phyloP scores from a whole-genome alignment of 2,888 invertebrate species.

The Uloborus plumipes region DNA sequence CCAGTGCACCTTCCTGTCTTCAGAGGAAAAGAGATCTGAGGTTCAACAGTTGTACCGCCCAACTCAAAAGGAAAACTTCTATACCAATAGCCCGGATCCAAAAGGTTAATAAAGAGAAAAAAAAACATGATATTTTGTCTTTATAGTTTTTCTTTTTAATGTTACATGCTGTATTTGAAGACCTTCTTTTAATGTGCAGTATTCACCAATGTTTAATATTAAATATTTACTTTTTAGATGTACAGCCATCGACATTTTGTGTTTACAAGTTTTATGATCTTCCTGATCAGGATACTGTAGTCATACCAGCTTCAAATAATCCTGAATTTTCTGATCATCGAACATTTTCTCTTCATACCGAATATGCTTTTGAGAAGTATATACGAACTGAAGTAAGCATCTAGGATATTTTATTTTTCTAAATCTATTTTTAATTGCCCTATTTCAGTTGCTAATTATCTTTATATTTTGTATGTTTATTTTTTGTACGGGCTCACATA shows the following conservation, averaged over 20 bases:
- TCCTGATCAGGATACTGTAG: conserved; percentile 72
- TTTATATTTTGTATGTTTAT: background rate
- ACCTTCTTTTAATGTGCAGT: background rate
- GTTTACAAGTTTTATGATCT: conserved; percentile 73
- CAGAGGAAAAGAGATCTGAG: too few relatives aligned
- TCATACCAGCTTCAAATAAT: conserved; percentile 71
- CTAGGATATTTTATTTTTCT: background rate
- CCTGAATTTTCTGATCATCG: conserved; percentile 73
- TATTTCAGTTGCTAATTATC: background rate
- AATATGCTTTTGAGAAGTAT: conserved; percentile 71
- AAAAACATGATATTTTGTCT: background rate
- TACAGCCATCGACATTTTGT: conserved; percentile 71
- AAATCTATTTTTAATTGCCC: background rate
- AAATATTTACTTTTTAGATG: conserved; percentile 31
- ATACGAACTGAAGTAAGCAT: conserved; percentile 70
- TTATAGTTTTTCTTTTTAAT: background rate
- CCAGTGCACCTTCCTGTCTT: too few relatives aligned
- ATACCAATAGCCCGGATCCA: too few relatives aligned
- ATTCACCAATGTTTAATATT: too few relatives aligned
- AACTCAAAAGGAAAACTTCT: too few relatives aligned
- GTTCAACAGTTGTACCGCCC: too few relatives aligned
- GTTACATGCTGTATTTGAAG: too few relatives aligned
- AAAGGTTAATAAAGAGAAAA: background rate
- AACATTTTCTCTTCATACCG: conserved; percentile 72
- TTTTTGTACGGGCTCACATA: background rate